These are phyloP conservation scores for Acanthurus lineatus DNA, from an alignment of 2,797 vertebrate genomes.

Conservation along the genomic window DNA sequence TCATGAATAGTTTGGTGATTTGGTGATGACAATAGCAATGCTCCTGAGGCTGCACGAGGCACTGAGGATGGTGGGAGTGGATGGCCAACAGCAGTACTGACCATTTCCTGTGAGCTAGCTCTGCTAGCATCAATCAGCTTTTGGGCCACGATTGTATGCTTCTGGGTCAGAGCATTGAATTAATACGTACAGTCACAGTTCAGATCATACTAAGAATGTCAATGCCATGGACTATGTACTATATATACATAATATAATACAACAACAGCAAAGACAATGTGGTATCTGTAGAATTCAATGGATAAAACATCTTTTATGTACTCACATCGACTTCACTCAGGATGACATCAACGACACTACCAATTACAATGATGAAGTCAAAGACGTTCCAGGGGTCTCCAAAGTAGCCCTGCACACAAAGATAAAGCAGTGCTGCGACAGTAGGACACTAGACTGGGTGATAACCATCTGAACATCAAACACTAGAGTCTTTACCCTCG, in stretches of 20 bases:
- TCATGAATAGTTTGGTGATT: conserved; percentile 16
- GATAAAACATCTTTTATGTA: conserved; percentile 43
- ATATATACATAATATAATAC: background rate
- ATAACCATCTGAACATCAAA: background rate
- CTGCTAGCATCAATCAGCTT: conserved; percentile 66
- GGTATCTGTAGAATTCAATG: conserved; percentile 1
- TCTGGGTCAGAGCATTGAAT: conserved; percentile 64
- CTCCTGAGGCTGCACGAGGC: conserved; percentile 13
- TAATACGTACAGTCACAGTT: conserved; percentile 54
- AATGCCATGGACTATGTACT: background rate
- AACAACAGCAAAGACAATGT: conserved; percentile 35
- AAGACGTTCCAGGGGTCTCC: conserved; percentile 99
- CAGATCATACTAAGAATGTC: conserved; percentile 10
- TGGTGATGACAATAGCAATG: conserved; percentile 33
- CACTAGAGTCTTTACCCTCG: conserved; percentile 83
- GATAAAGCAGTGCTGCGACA: background rate
- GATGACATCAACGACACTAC: conserved; percentile 97
- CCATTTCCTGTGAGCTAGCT: conserved; percentile 71
- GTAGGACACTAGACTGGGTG: background rate
- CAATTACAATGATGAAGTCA: conserved; percentile 97
- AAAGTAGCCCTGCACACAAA: conserved; percentile 92
- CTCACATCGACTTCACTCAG: conserved; percentile 97
- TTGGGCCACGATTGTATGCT: conserved; percentile 52
- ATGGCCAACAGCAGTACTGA: conserved; percentile 63
- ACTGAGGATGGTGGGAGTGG: background rate